These are phyloP conservation scores for Adineta ricciae DNA, from an alignment of 2,888 invertebrate species.

Conservation along the genomic window DNA sequence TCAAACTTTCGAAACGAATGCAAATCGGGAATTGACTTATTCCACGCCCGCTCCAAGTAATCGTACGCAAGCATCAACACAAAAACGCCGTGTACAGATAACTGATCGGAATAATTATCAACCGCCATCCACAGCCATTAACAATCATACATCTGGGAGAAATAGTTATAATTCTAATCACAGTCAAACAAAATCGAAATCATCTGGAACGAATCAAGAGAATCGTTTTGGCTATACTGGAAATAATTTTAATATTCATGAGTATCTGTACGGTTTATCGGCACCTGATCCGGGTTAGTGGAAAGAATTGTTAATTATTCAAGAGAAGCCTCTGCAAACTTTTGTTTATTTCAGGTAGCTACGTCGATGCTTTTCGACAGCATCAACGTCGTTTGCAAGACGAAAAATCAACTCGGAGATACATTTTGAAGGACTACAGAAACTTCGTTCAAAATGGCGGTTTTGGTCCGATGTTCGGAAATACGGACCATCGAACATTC, in stretches of 20 bases:
- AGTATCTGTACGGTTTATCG: neutral
- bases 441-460: neutral
- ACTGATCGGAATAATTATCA: neutral
- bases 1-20: no score
- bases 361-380: neutral
- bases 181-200: neutral
- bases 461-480: neutral
- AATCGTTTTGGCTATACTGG: neutral
- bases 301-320: neutral
- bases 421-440: neutral
- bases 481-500: neutral
- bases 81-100: neutral
- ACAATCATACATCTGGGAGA: neutral
- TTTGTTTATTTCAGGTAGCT: neutral
- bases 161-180: neutral
- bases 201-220: neutral
- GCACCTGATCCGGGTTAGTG: slow-evolving; percentile 1
- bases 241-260: neutral
- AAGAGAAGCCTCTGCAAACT: neutral
- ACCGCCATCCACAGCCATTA: neutral
- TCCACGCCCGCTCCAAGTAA: neutral
- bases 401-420: neutral
- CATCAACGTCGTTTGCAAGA: slow-evolving; percentile 1
- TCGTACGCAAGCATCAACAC: neutral
- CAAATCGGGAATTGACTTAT: neutral